Evolutionary conservation across 2,113 vertebrate species (phyloP).

Genomic region (Brevimyrus niger): DNA sequence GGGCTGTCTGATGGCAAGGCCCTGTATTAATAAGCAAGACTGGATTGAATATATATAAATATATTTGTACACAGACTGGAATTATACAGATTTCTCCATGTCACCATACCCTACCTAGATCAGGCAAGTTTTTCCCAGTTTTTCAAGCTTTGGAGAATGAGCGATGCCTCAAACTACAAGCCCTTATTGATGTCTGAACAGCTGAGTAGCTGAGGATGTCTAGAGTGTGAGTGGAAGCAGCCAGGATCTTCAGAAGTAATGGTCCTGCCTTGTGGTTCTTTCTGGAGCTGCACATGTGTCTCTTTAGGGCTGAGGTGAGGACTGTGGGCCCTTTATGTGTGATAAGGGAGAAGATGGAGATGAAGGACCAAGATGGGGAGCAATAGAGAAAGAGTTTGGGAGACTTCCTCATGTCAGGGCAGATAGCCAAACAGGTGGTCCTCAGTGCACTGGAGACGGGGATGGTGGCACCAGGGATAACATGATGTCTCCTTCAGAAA

Average conservation of each 20-base stretch:
- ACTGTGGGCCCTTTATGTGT: not conserved
- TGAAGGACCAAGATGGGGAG: not conserved
- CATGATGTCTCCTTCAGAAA: not conserved
- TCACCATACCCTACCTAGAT: not conserved
- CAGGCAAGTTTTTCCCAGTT: not conserved
- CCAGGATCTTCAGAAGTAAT: not conserved
- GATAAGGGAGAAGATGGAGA: not conserved
- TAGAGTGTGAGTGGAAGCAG: not conserved
- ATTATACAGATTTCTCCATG: not conserved
- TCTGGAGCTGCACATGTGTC: not conserved
- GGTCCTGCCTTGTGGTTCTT: not conserved
- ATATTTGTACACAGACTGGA: not conserved
- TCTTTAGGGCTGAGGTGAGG: not conserved
- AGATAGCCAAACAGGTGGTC: not conserved
- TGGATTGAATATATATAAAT: not conserved
- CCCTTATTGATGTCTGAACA: not conserved
- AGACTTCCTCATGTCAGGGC: not conserved
- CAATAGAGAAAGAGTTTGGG: not conserved
- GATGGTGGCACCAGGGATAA: not conserved
- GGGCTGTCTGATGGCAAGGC: not conserved
- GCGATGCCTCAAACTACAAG: not conserved
- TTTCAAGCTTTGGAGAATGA: not conserved
- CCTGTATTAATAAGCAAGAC: not conserved
- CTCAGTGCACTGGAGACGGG: not conserved
- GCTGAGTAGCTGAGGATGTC: not conserved